phyloP scores from a whole-genome alignment of 1,140 invertebrate species.

The Alviniconcha marisindica region DNA sequence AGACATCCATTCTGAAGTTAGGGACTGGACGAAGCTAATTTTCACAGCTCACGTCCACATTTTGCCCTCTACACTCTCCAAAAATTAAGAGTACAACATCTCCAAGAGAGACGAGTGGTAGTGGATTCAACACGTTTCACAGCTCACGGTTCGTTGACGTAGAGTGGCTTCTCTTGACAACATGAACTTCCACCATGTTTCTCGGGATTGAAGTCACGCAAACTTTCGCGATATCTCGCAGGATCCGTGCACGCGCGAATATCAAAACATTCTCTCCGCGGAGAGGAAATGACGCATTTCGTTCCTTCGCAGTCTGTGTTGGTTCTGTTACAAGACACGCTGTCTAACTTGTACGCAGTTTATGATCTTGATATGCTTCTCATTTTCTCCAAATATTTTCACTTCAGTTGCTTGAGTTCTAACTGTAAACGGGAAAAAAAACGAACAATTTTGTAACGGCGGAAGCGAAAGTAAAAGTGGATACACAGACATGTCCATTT shows the following conservation, averaged over 20 bases:
- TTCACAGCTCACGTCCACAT: conserved; percentile 27
- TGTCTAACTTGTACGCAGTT: no score
- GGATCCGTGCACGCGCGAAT: conserved; percentile 25
- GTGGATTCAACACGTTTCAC: conserved; percentile 13
- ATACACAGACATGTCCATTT: no score
- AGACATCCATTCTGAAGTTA: conserved; percentile 27
- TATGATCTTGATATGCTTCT: no score
- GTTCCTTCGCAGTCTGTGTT: no score
- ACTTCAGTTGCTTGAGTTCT: no score
- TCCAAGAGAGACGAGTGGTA: neutral
- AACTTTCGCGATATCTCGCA: conserved; percentile 44
- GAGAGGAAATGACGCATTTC: no score
- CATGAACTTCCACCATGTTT: conserved; percentile 52
- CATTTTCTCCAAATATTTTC: no score
- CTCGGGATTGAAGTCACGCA: conserved; percentile 42
- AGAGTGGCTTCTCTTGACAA: conserved; percentile 55
- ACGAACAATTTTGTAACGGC: no score
- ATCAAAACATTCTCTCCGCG: neutral
- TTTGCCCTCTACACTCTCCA: conserved; percentile 34
- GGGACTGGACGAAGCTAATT: conserved; percentile 26
- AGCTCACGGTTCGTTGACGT: conserved; percentile 36
- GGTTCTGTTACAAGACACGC: no score
- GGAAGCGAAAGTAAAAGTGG: no score
- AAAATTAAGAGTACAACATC: conserved; percentile 26
- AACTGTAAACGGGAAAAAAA: no score